Evolutionary conservation across 2,888 invertebrate species (phyloP).

Genomic region (Belgica antarctica): DNA sequence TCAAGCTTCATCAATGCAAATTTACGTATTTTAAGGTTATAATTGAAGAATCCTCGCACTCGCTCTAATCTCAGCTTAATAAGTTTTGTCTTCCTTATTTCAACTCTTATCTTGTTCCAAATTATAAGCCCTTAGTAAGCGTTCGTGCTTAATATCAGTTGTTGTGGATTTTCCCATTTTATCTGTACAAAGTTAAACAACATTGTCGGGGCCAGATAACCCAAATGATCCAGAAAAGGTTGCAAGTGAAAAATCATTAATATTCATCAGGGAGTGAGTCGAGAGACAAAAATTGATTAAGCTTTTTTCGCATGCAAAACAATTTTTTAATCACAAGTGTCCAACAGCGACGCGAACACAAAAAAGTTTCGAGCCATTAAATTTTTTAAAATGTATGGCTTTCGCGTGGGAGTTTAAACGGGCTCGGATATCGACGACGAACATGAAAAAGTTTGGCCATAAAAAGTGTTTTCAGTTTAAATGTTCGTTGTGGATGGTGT

Average conservation of each 20-base stretch:
- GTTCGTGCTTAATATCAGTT: too few relatives aligned
- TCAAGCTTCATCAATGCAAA: too few relatives aligned
- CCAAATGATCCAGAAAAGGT: neutral
- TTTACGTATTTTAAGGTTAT: too few relatives aligned
- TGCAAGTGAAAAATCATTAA: slow-evolving; percentile 28
- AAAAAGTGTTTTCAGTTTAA: neutral
- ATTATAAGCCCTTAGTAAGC: too few relatives aligned
- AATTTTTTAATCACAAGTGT: neutral
- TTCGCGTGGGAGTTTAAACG: neutral
- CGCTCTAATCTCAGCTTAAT: too few relatives aligned
- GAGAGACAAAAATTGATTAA: slow-evolving; percentile 33
- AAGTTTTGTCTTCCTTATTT: too few relatives aligned
- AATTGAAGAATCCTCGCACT: too few relatives aligned
- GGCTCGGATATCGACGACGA: neutral
- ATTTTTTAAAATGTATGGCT: neutral
- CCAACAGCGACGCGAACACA: neutral
- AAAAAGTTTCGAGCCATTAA: neutral
- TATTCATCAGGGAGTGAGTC: slow-evolving; percentile 34
- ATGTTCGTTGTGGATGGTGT: neutral
- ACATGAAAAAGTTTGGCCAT: neutral
- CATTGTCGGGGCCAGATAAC: neutral
- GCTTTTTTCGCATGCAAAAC: neutral
- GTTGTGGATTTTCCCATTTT: too few relatives aligned
- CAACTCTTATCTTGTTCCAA: too few relatives aligned
- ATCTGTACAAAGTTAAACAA: slow-evolving; percentile 13